Conservation (phyloP, 2,888 invertebrate species). For the Aromia moschata region DNA sequence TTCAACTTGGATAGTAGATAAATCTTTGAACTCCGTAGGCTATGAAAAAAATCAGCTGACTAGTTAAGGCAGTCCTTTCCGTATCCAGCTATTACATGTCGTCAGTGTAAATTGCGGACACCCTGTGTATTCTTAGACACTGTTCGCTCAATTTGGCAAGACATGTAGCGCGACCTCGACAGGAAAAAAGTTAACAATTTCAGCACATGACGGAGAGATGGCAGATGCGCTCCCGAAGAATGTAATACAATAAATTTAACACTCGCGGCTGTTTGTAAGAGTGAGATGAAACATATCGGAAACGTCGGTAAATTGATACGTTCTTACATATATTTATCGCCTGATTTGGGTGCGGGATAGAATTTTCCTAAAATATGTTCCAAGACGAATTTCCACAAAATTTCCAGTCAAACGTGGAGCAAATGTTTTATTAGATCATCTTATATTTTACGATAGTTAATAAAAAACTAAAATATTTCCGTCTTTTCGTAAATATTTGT, state of each 20-base stretch:
- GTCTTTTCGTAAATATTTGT: too few species aligned
- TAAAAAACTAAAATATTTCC: too few species aligned
- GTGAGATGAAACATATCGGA: conserved; percentile 3
- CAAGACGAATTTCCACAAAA: too few species aligned
- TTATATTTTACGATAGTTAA: too few species aligned
- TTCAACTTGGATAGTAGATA: too few species aligned
- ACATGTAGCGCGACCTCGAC: conserved; percentile 42
- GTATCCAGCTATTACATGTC: too few species aligned
- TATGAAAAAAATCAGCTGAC: too few species aligned
- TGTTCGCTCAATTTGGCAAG: conserved; percentile 52
- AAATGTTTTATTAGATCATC: too few species aligned
- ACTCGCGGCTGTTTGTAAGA: conserved; percentile 1
- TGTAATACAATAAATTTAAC: conserved; percentile 10
- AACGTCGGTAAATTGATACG: not conserved
- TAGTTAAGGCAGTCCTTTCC: too few species aligned
- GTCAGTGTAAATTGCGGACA: conserved; percentile 44
- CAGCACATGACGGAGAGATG: conserved; percentile 17
- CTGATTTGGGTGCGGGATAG: not conserved
- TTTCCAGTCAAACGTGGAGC: too few species aligned
- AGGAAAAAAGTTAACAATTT: conserved; percentile 25
- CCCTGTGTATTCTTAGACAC: conserved; percentile 42
- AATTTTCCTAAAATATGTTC: too few species aligned
- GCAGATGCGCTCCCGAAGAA: conserved; percentile 12
- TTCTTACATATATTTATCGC: not conserved
- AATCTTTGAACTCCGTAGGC: too few species aligned